These are phyloP conservation scores for Myocastor coypus DNA, from an alignment of 2,113 vertebrate genomes.

Conservation along the genomic window DNA sequence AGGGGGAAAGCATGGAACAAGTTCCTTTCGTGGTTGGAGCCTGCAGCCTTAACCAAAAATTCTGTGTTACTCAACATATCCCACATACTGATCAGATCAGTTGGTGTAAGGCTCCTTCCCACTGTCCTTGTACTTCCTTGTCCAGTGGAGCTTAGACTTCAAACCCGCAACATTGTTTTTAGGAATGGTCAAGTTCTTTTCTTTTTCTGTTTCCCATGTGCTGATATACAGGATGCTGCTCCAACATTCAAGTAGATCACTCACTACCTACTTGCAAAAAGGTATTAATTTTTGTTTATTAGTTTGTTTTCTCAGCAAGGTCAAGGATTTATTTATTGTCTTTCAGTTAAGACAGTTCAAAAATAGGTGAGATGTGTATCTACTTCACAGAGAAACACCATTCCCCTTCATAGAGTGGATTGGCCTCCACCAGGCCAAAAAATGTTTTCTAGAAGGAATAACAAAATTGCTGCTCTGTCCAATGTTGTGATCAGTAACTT, in stretches of 20 bases:
- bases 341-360: not conserved
- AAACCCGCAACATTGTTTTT: not conserved
- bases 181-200: not conserved
- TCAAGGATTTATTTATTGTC: not conserved
- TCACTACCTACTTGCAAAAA: not conserved
- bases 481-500: not conserved
- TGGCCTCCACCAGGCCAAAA: not conserved
- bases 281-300: too few relatives aligned
- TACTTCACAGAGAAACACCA: not conserved
- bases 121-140: not conserved
- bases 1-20: too few relatives aligned
- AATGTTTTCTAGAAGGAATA: not conserved
- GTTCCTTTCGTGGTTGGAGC: not conserved
- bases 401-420: not conserved
- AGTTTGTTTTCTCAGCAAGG: too few relatives aligned
- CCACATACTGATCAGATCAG: not conserved
- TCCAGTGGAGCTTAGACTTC: not conserved
- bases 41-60: not conserved
- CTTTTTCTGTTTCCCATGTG: not conserved
- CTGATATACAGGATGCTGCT: not conserved
- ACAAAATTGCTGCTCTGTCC: not conserved
- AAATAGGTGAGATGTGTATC: not conserved
- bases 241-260: not conserved
- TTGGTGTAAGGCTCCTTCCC: not conserved
- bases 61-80: rapidly evolving